Percentiles rank a stretch among this genome's conserved stretches.
These are phyloP conservation scores for Pocillopora verrucosa DNA, from an alignment of 64 coral and sea anemone genomes.

Conservation along the genomic window DNA sequence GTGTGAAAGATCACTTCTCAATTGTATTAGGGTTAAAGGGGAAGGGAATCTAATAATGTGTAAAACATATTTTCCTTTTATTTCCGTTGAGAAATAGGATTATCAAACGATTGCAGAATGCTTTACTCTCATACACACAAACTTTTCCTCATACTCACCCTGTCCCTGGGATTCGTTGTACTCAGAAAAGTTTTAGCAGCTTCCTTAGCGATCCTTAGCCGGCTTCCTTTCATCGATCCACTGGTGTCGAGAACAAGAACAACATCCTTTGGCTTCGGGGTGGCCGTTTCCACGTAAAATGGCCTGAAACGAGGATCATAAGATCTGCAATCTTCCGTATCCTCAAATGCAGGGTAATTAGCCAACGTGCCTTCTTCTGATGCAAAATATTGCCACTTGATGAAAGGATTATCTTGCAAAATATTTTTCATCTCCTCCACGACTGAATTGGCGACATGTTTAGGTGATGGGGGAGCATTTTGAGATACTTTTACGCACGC, in stretches of 20 bases:
- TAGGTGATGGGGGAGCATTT: background rate
- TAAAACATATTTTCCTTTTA: too few species aligned
- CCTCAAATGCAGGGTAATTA: conserved; percentile 29
- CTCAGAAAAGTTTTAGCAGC: conserved; percentile 63
- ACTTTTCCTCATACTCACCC: conserved; percentile 18
- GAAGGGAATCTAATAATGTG: too few species aligned
- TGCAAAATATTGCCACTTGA: conserved; percentile 66
- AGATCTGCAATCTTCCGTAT: conserved; percentile 7
- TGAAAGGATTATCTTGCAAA: conserved; percentile 3
- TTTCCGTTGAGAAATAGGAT: too few species aligned
- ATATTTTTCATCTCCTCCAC: conserved; percentile 27
- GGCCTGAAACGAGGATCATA: conserved; percentile 65
- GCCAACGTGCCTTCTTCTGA: conserved; percentile 26
- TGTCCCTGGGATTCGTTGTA: conserved; percentile 67
- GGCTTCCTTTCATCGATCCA: conserved; percentile 44
- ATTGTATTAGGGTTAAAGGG: background rate
- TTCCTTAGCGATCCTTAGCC: conserved; percentile 40
- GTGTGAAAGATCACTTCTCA: background rate
- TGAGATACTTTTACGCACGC: conserved; percentile 9
- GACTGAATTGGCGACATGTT: background rate
- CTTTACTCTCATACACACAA: background rate
- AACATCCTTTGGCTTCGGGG: conserved; percentile 59
- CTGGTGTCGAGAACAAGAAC: conserved; percentile 66
- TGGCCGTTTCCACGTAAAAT: conserved; percentile 70
- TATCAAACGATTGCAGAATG: too few species aligned